Evolutionary conservation across 2,888 invertebrate genomes (phyloP), one percentile per base, ranked within the genome.

Genomic region (Branchellion lobata): DNA sequence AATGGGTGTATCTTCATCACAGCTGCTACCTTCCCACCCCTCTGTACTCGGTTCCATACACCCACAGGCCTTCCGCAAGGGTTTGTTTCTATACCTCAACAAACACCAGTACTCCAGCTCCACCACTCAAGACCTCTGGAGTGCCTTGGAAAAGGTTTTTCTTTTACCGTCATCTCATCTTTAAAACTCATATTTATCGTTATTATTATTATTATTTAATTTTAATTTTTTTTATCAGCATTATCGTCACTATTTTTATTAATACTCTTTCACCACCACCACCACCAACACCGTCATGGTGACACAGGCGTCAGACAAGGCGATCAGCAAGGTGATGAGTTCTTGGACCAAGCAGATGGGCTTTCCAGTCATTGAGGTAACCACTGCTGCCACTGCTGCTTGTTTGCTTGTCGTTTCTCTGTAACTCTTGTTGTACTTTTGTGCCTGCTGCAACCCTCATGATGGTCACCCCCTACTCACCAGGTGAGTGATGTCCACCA

Each of bases 321-420:
- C 95, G 1, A 93, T 99, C 0, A 92, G 92, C 0, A 91, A 91
- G 72, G 92, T 98, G 8, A 98, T 99, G 97, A 92, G 93, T 5
- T 93, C 94, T 29, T 99, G 98, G 98, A 97, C 96, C 0, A 93
- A 94, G 86, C 93, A 94, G 86, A 94, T 93, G 91, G 97, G 97
- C 61, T 97, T 94, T 86, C 97, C 97, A 0, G 91, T 96, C 79
- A 91, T 94, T 11, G 90, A 86, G 84, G 87, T 87, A 18, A n/a
- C n/a, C n/a, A n/a, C n/a, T n/a, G n/a, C n/a, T n/a, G 5, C 57
- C 14, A 18, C n/a, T 53, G 14, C 18, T 18, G 53, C n/a, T n/a
- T n/a, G 18, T 53, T 18, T 14, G 14, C 18, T 53, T 53, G 21
- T 18, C 14, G 21, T 53, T 53, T 53, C 53, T 53, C 53, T n/a